Conservation (phyloP, 2,113 vertebrate species). For the Antennarius striatus region DNA sequence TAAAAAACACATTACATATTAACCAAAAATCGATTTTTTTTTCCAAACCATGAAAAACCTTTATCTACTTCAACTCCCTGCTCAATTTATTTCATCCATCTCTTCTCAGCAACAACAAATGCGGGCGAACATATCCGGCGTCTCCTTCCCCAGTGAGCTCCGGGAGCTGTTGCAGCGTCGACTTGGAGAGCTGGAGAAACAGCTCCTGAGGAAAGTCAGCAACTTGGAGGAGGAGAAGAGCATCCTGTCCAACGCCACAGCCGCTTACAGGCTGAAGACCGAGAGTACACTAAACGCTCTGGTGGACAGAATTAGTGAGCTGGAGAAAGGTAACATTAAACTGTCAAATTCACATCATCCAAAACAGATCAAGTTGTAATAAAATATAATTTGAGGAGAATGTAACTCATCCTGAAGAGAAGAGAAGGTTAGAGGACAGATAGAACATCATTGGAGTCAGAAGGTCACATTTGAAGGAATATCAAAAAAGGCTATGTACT, state of each 20-base stretch:
- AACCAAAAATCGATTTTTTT: too few relatives aligned
- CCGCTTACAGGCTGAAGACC: constrained; percentile 88
- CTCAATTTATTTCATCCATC: constrained; percentile 9
- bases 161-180: constrained; percentile 90
- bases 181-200: constrained; percentile 90
- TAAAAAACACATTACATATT: neutral
- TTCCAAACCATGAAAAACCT: too few relatives aligned
- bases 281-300: constrained; percentile 88
- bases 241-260: constrained; percentile 90
- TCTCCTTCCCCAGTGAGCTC: constrained; percentile 86
- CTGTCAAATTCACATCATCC: neutral
- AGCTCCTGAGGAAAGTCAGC: constrained; percentile 90
- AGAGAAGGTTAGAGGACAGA: too few relatives aligned
- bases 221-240: constrained; percentile 94
- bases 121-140: constrained; percentile 84
- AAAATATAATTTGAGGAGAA: too few relatives aligned
- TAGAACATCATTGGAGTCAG: too few relatives aligned
- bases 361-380: neutral
- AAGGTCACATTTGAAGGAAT: too few relatives aligned
- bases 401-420: too few relatives aligned
- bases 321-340: constrained; percentile 87
- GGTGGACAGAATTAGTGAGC: constrained; percentile 89
- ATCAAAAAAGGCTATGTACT: too few relatives aligned
- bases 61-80: constrained; percentile 29
- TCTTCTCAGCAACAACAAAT: constrained; percentile 85